These are phyloP conservation scores for Pimpla rufipes DNA, from an alignment of 2,888 invertebrate species.

Conservation along the genomic window DNA sequence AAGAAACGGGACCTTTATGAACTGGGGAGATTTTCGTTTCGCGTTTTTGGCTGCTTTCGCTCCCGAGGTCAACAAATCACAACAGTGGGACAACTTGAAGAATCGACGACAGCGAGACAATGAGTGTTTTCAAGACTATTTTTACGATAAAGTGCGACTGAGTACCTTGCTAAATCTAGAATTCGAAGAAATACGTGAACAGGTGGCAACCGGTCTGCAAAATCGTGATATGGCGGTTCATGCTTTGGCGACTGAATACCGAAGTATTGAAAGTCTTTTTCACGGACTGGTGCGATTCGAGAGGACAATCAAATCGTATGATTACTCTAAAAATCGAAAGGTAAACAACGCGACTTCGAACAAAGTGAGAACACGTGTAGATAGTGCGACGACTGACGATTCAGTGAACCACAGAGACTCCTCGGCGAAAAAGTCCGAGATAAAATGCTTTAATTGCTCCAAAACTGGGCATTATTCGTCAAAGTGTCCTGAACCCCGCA, in stretches of 20 bases:
- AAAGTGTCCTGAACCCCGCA: slow-evolving; percentile 45
- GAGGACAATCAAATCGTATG: neutral
- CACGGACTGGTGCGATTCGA: slow-evolving; percentile 11
- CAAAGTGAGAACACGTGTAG: neutral
- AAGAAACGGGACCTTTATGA: slow-evolving; percentile 21
- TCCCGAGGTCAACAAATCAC: slow-evolving; percentile 22
- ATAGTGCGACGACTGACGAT: neutral
- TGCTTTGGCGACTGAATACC: slow-evolving; percentile 1
- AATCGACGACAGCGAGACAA: slow-evolving; percentile 46
- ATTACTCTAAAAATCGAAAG: neutral
- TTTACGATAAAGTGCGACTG: slow-evolving; percentile 60
- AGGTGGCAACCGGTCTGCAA: slow-evolving; percentile 42
- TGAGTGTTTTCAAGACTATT: slow-evolving; percentile 39
- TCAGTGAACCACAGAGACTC: neutral
- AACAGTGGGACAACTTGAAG: slow-evolving; percentile 53
- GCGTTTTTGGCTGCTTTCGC: slow-evolving; percentile 51
- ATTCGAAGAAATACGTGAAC: slow-evolving; percentile 52
- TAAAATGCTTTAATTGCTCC: slow-evolving; percentile 34
- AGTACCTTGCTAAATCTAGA: slow-evolving; percentile 46
- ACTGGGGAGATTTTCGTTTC: slow-evolving; percentile 32
- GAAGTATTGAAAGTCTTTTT: neutral
- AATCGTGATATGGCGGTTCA: slow-evolving; percentile 48
- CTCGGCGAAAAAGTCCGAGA: neutral
- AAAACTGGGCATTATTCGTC: slow-evolving; percentile 32
- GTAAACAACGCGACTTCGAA: neutral